A percentile compares a stretch with the other conserved stretches of the same genome.
These are phyloP conservation scores for Agriopis aurantiaria DNA, from an alignment of 2,888 invertebrate species.

Conservation along the genomic window DNA sequence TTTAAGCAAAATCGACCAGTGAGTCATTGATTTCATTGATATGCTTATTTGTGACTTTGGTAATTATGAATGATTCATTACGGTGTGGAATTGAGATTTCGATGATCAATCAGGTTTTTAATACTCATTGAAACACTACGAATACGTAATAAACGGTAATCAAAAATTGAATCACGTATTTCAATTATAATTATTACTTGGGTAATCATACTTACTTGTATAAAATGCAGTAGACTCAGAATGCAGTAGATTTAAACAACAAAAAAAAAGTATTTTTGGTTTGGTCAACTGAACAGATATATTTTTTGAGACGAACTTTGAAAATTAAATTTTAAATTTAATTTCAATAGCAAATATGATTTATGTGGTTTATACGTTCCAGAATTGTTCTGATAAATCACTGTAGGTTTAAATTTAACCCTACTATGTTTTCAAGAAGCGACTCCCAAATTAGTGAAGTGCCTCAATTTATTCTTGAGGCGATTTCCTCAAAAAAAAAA, in stretches of 20 bases:
- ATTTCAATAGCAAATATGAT: too few species aligned
- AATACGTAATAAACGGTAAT: slow-evolving; percentile 15
- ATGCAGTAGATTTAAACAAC: background rate
- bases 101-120: slow-evolving; percentile 6
- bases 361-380: too few species aligned
- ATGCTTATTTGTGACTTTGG: slow-evolving; percentile 35
- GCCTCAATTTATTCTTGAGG: too few species aligned
- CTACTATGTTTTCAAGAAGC: background rate
- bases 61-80: slow-evolving; percentile 41
- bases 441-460: too few species aligned
- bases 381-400: too few species aligned
- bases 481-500: too few species aligned
- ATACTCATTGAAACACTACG: slow-evolving; percentile 12
- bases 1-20: slow-evolving; percentile 37
- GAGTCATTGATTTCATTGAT: slow-evolving; percentile 47
- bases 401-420: background rate
- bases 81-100: slow-evolving; percentile 9
- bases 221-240: slow-evolving; percentile 1
- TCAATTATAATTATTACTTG: slow-evolving; percentile 16
- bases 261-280: background rate
- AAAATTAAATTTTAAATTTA: background rate
- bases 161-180: slow-evolving; percentile 18
- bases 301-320: background rate
- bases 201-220: slow-evolving; percentile 12
- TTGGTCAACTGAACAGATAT: background rate